Evolutionary conservation across 2,113 vertebrate species (phyloP).

Genomic region (Eonycteris spelaea): DNA sequence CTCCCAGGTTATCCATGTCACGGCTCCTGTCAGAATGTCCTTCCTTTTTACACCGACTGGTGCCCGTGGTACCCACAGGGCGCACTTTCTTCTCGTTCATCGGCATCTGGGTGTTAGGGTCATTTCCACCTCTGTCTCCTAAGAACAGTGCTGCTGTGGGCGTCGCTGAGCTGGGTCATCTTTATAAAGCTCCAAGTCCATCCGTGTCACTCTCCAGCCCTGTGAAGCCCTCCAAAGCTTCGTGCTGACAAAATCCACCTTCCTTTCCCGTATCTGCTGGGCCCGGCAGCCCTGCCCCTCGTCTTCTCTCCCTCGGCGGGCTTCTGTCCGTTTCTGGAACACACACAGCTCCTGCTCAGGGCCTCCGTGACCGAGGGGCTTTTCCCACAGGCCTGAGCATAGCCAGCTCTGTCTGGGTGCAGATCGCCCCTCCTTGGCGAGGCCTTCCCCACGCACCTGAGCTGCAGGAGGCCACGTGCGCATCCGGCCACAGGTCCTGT

Average conservation of each 20-base stretch:
- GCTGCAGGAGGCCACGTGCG: rapidly evolving
- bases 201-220: neutral
- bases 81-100: neutral
- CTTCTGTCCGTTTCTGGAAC: neutral
- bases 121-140: neutral
- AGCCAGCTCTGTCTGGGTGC: neutral
- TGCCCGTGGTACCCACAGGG: rapidly evolving
- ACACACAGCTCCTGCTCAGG: too few species aligned
- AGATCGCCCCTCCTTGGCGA: neutral
- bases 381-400: too few species aligned
- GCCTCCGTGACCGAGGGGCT: too few species aligned
- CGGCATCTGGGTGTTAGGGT: neutral
- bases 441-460: neutral
- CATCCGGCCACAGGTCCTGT: neutral
- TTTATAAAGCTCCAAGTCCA: neutral
- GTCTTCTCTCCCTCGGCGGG: neutral
- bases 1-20: neutral
- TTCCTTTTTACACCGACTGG: neutral
- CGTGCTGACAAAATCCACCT: neutral
- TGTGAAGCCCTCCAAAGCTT: neutral
- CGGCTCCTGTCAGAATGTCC: neutral
- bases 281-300: neutral
- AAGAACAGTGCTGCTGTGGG: neutral
- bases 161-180: neutral
- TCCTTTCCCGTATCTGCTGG: neutral